Percentiles rank a stretch among this genome's conserved stretches.
Conservation (phyloP, 2,797 vertebrate genomes). For the Malacoctenus gilli region DNA sequence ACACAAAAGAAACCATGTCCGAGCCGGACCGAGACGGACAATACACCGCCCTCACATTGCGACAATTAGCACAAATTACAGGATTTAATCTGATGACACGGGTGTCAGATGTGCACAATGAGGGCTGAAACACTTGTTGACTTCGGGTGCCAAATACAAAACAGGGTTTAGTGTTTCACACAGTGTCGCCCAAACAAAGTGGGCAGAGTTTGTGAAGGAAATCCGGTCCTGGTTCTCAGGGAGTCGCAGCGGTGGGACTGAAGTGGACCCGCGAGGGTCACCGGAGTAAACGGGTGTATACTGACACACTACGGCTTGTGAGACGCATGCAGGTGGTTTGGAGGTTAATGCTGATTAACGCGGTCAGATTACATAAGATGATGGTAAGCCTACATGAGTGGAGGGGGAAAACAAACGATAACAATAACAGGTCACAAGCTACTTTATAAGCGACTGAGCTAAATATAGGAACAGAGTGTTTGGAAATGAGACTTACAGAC, state of each 20-base stretch:
- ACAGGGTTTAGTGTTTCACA: constrained; percentile 24
- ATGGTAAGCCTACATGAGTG: constrained; percentile 15
- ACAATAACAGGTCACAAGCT: no score
- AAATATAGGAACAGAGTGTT: no score
- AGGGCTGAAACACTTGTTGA: constrained; percentile 21
- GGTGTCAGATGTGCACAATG: constrained; percentile 37
- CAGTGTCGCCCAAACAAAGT: constrained; percentile 14
- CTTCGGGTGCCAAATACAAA: constrained; percentile 38
- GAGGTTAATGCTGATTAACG: constrained; percentile 34
- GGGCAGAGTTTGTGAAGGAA: constrained; percentile 18
- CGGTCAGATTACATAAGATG: constrained; percentile 20
- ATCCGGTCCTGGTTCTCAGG: constrained; percentile 5
- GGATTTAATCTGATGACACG: constrained; percentile 39
- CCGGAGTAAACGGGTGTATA: constrained; percentile 30
- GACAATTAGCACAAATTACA: constrained; percentile 53
- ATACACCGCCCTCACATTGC: constrained; percentile 26
- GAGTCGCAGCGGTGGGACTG: no score
- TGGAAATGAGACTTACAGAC: no score
- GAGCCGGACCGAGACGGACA: constrained; percentile 27
- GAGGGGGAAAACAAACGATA: no score
- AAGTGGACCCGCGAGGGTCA: constrained; percentile 6
- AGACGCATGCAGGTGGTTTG: constrained; percentile 5
- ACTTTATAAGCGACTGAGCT: neutral
- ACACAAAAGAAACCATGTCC: constrained; percentile 43
- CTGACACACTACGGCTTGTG: constrained; percentile 33